These are phyloP conservation scores for Malurus melanocephalus DNA, from an alignment of 2,113 vertebrate species.

Conservation along the genomic window DNA sequence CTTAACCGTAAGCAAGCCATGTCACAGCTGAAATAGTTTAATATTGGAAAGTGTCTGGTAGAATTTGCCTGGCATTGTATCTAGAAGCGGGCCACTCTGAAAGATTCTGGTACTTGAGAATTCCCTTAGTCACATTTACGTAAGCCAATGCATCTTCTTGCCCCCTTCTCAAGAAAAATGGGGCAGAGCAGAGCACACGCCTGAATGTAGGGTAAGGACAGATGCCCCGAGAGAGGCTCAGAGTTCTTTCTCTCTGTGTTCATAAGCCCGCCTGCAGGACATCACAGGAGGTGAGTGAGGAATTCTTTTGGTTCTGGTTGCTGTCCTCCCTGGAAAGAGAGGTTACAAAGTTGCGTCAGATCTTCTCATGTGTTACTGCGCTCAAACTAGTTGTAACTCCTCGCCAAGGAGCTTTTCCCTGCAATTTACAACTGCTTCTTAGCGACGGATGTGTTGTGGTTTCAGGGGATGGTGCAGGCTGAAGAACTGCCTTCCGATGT, in stretches of 20 bases:
- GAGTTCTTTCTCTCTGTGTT: background rate
- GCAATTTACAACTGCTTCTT: background rate
- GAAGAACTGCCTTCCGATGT: background rate
- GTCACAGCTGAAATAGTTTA: background rate
- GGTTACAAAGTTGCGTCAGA: background rate
- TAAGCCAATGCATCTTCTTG: background rate
- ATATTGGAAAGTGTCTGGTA: background rate
- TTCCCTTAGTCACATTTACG: accelerated
- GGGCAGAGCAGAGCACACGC: background rate
- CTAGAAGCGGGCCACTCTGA: background rate
- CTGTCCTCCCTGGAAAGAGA: background rate
- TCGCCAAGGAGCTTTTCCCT: accelerated
- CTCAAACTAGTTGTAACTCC: background rate
- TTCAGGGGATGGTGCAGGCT: background rate
- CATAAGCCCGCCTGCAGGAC: background rate
- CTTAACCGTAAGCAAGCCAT: background rate
- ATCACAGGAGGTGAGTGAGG: background rate
- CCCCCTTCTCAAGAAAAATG: background rate
- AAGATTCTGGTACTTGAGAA: background rate
- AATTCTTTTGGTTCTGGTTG: background rate
- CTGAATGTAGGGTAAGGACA: background rate
- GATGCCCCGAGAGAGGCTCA: background rate
- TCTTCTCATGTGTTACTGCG: background rate
- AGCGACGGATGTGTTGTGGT: accelerated
- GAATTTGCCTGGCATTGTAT: background rate